Evolutionary conservation across 2,888 invertebrate genomes (phyloP).

Genomic region (Mythimna ferrago): DNA sequence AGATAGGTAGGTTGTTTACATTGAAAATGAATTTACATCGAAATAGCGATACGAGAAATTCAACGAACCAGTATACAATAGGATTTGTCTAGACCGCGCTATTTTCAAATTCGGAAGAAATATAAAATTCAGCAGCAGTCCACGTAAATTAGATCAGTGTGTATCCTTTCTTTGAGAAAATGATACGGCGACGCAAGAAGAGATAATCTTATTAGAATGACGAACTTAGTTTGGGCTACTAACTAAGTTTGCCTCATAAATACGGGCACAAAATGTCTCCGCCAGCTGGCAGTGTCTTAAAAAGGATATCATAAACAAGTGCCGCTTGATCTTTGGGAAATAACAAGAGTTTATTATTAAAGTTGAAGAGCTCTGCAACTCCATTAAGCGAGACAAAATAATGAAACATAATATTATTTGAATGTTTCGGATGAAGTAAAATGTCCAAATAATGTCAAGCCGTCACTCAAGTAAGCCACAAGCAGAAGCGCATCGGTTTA

Average conservation of each 20-base stretch:
- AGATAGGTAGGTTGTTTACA: background rate
- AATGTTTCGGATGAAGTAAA: constrained; percentile 21
- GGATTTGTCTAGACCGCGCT: constrained; percentile 8
- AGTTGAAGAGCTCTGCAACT: constrained; percentile 50
- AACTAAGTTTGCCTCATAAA: constrained; percentile 71
- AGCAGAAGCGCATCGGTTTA: constrained; percentile 58
- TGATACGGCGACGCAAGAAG: constrained; percentile 60
- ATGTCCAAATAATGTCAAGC: constrained; percentile 75
- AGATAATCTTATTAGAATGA: constrained; percentile 70
- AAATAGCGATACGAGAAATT: background rate
- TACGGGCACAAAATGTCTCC: constrained; percentile 66
- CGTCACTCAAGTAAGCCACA: constrained; percentile 72
- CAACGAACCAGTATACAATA: constrained; percentile 2
- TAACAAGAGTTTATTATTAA: constrained; percentile 64
- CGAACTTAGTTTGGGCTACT: constrained; percentile 69
- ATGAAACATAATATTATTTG: constrained; percentile 38
- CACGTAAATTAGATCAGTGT: constrained; percentile 63
- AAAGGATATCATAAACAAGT: constrained; percentile 68
- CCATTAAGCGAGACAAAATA: constrained; percentile 30
- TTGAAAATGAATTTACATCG: background rate
- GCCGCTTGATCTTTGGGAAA: constrained; percentile 64
- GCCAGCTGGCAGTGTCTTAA: constrained; percentile 68
- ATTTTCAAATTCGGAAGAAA: constrained; percentile 25
- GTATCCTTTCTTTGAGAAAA: constrained; percentile 67
- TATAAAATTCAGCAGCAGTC: constrained; percentile 55